Base-by-base conservation (phyloP, 2,888 invertebrate genomes). In the Orchesella flavescens region DNA sequence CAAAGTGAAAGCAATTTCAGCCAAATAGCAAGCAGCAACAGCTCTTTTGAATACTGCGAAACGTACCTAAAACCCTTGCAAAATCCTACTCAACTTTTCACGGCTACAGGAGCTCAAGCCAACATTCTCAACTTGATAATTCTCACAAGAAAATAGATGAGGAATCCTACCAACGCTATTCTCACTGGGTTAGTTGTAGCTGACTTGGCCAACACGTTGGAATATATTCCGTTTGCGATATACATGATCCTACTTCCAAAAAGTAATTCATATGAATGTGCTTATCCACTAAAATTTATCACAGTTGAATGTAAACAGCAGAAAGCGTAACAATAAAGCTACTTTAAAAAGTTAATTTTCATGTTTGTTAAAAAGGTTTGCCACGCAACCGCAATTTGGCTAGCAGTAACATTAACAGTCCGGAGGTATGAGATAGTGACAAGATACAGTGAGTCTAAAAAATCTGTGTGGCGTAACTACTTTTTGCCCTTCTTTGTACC, bases 191-290 rank as follows among this genome's bases (percentile, higher is more conserved):
- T 96, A 49, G 97, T 98, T 0, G 94, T 97, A 10, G 96, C 97
- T n/a, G 98, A 98, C 90, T 92, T 97, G 46, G 92, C 96, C 19
- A 97, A 97, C n/a, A 97, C 97, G 94, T 92, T 97, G 89, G 96
- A 96, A 89, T 98, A 97, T 90, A 95, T 98, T 86, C 97, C 97
- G 0, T 97, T 95, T 90, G 94, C 95, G 1, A 92, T 95, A 74
- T 95, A 96, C 90, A 94, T 94, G 90, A 84, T 87, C 66, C 75
- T 86, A n/a, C 66, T 34, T 19, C 53, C 63, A 23, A 55, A 71
- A 49, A 75, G 87, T 24, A 66, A 86, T 7, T 59, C 77, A 19
- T 61, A 84, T 2, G 77, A 77, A n/a, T 96, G 95, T 95, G 93
- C 95, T 95, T 87, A 95, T 97, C 89, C 97, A 97, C 90, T 96